These are phyloP conservation scores for Leucophenga varia DNA, from an alignment of 1,140 invertebrate genomes.

Conservation along the genomic window DNA sequence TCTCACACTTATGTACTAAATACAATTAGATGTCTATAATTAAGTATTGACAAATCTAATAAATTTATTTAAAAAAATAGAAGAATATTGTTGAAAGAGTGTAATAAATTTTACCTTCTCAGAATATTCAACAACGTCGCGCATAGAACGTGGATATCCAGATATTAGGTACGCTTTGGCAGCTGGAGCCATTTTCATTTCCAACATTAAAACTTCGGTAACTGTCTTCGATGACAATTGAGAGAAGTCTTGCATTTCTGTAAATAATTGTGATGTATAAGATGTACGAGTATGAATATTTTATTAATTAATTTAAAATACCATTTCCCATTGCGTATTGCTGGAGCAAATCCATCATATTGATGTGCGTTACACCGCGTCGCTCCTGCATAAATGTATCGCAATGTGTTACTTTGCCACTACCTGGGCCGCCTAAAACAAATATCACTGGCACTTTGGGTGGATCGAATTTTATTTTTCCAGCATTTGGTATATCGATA, in stretches of 20 bases:
- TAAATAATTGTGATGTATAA: not conserved
- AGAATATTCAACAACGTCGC: constrained; percentile 86
- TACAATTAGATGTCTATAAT: too few relatives aligned
- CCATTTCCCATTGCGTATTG: constrained; percentile 85
- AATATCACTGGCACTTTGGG: constrained; percentile 85
- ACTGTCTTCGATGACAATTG: constrained; percentile 81
- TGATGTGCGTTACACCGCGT: constrained; percentile 80
- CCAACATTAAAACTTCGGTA: constrained; percentile 85
- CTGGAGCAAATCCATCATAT: constrained; percentile 86
- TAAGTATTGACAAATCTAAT: too few relatives aligned
- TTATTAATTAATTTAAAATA: constrained; percentile 57
- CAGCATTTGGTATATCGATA: constrained; percentile 68
- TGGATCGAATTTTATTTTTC: constrained; percentile 77
- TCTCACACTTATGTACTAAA: too few relatives aligned
- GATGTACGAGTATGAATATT: not conserved
- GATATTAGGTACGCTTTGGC: constrained; percentile 93
- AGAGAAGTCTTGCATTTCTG: constrained; percentile 83
- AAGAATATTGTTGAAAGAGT: too few relatives aligned
- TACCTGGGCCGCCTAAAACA: constrained; percentile 84
- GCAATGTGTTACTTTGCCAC: constrained; percentile 90
- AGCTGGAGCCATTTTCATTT: constrained; percentile 88
- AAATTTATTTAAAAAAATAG: too few relatives aligned
- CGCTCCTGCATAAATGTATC: constrained; percentile 85
- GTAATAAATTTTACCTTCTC: constrained; percentile 69
- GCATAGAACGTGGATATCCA: constrained; percentile 91